Conservation (phyloP, 1,140 invertebrate genomes). For the Halictus rubicundus region DNA sequence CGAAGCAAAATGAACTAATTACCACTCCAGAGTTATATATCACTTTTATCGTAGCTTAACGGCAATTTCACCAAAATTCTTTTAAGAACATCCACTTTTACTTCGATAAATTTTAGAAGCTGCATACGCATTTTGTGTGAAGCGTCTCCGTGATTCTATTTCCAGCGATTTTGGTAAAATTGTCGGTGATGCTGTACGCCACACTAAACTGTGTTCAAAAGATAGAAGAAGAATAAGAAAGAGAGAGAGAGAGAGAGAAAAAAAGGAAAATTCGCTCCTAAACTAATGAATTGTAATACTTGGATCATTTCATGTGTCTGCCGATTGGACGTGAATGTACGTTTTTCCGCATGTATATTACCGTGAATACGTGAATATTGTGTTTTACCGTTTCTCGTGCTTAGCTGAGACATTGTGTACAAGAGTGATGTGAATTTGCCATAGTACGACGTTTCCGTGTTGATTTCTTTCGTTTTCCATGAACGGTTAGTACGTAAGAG, state of each 20-base stretch:
- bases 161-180: conserved; percentile 68
- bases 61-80: conserved; percentile 71
- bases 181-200: conserved; percentile 73
- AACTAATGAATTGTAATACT: conserved; percentile 65
- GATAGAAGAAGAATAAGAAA: conserved; percentile 64
- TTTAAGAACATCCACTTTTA: conserved; percentile 55
- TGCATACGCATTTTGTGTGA: conserved; percentile 56
- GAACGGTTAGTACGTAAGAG: conserved; percentile 13
- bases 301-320: conserved; percentile 71
- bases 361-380: conserved; percentile 19
- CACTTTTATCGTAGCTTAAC: conserved; percentile 72
- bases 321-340: conserved; percentile 70
- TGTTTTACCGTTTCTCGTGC: conserved; percentile 22
- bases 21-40: conserved; percentile 76
- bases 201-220: conserved; percentile 80
- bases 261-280: conserved; percentile 64
- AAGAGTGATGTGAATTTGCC: conserved; percentile 15
- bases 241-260: conserved; percentile 39
- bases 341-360: background rate
- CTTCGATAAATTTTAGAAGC: conserved; percentile 65
- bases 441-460: conserved; percentile 7
- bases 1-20: conserved; percentile 67
- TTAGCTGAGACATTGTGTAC: conserved; percentile 11
- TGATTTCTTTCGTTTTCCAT: conserved; percentile 25
- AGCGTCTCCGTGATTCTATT: conserved; percentile 51